Evolutionary conservation across 2,888 invertebrate species (phyloP).

Genomic region (Lepidocyrtinus sp.): DNA sequence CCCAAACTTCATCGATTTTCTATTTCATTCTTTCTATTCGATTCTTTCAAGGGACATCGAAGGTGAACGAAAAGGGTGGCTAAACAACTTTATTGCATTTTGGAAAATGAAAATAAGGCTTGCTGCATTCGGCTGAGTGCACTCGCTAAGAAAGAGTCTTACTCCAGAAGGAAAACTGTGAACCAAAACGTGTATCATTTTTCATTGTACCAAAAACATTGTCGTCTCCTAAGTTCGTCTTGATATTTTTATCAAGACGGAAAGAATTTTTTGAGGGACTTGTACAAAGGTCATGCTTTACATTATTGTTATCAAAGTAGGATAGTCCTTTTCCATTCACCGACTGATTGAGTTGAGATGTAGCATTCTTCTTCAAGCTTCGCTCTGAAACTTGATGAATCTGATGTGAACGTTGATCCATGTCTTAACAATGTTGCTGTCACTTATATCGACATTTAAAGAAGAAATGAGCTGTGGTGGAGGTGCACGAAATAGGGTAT

Average conservation of each 20-base stretch:
- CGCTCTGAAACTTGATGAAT: neutral
- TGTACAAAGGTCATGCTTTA: neutral
- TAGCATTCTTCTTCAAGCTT: neutral
- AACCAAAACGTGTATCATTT: constrained; percentile 7
- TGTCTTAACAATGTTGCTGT: constrained; percentile 25
- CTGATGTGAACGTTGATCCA: neutral
- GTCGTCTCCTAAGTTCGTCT: neutral
- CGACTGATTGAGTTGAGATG: constrained; percentile 10
- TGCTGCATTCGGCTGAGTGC: neutral
- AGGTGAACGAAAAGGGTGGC: neutral
- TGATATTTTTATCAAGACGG: neutral
- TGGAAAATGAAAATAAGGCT: constrained; percentile 5
- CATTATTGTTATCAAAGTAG: constrained; percentile 6
- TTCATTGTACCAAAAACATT: neutral
- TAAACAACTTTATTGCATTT: constrained; percentile 7
- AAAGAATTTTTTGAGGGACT: neutral
- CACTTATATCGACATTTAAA: constrained; percentile 37
- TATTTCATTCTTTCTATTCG: neutral
- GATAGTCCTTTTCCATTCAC: neutral
- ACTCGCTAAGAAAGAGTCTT: neutral
- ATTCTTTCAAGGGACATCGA: no score
- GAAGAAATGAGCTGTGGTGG: constrained; percentile 31
- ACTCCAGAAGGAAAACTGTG: neutral
- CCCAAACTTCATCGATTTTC: constrained; percentile 6
- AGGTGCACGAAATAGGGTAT: constrained; percentile 21